Percentiles rank a stretch among this genome's conserved stretches.
These are phyloP conservation scores for Neoascia interrupta DNA, from an alignment of 2,888 invertebrate genomes.

Conservation along the genomic window DNA sequence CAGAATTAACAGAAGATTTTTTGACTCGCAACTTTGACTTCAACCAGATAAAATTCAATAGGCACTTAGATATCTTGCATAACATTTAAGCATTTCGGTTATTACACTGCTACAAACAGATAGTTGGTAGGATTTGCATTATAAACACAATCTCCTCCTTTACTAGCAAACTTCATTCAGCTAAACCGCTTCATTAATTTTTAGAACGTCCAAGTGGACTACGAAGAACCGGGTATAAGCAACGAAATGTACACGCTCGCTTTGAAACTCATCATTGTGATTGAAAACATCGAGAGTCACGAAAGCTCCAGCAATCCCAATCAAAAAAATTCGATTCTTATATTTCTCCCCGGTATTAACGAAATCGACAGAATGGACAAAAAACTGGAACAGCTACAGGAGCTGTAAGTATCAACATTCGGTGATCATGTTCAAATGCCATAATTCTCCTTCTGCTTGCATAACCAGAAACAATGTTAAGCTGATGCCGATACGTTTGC, in stretches of 20 bases:
- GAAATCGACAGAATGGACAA: constrained; percentile 89
- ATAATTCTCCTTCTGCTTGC: too few species aligned
- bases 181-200: too few species aligned
- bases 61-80: too few species aligned
- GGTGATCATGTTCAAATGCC: neutral
- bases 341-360: constrained; percentile 93
- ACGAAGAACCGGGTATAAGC: constrained; percentile 82
- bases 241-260: constrained; percentile 83
- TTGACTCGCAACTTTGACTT: too few species aligned
- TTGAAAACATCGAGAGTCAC: constrained; percentile 79
- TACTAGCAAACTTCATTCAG: too few species aligned
- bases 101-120: too few species aligned
- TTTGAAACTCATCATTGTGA: constrained; percentile 82
- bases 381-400: constrained; percentile 73
- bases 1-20: too few species aligned
- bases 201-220: constrained; percentile 80
- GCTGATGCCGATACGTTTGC: constrained; percentile 80
- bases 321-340: constrained; percentile 84
- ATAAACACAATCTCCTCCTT: too few species aligned
- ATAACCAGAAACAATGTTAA: constrained; percentile 70
- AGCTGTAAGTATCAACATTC: constrained; percentile 32
- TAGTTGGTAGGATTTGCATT: too few species aligned
- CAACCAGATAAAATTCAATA: too few species aligned
- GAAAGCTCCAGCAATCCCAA: constrained; percentile 75
- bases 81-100: too few species aligned